Base-by-base conservation (phyloP, 2,797 vertebrate species). In the Manis javanica region DNA sequence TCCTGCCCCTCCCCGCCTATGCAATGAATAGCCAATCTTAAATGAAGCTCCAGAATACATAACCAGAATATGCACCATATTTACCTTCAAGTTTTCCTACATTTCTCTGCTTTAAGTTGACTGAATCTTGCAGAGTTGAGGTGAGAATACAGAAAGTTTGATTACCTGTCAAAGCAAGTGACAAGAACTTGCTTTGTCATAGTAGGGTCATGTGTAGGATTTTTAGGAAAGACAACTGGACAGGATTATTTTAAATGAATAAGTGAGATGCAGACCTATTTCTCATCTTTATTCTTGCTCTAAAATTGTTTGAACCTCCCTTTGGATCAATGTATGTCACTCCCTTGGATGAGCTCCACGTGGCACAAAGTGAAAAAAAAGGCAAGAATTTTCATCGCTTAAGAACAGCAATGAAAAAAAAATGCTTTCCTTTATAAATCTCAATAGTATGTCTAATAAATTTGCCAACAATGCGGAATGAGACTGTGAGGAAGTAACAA, bases 401-500 rank as follows among this genome's bases (percentile, higher is more conserved):
- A 66, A 85, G 4, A 34, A 39, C 1, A 88, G 57, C 53, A 90
- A 66, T 81, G 55, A 34, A 61, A 53, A 46, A 46, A 51, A 84
- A 72, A 13, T 61, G 16, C n/a, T 21, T 87, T 51, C 15, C 66
- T 92, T 90, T 77, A 29, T 84, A 95, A 82, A 51, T 84, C 75
- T 92, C 21, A 19, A n/a, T 78, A 81, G 46, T 49, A 74, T 57
- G 46, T 57, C 49, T 90, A 89, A 77, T 87, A 92, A 66, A 94
- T 89, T 95, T 68, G 29, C n/a, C 82, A 93, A 74, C 68, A 69
- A 14, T 72, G 46, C 94, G 42, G 53, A 95, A 79, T 39, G 87
- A 84, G 74, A 39, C 42, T 74, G 51, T 69, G 34, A 96, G 55
- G 39, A 39, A 64, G 49, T 69, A 53, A 77, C 19, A 37, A 92